These are phyloP conservation scores for Mantis religiosa DNA, from an alignment of 2,888 invertebrate species.

Conservation along the genomic window DNA sequence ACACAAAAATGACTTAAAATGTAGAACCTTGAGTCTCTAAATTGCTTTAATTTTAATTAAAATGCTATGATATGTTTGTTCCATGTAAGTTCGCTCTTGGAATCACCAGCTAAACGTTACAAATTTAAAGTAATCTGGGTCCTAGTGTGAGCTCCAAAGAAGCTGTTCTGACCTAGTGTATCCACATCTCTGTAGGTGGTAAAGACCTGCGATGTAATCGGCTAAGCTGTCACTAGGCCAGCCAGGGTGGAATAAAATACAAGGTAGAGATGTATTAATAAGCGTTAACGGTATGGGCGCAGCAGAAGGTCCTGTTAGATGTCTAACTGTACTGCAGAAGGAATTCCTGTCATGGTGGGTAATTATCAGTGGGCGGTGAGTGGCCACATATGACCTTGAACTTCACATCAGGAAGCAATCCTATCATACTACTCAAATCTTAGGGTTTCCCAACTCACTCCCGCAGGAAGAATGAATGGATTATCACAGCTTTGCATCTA, in stretches of 20 bases:
- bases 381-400: not conserved
- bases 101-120: too few species aligned
- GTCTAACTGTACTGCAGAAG: not conserved
- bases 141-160: too few species aligned
- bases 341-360: not conserved
- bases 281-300: not conserved
- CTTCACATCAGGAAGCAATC: not conserved
- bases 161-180: not conserved
- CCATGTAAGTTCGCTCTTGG: too few species aligned
- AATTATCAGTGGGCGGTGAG: not conserved
- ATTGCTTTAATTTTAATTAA: too few species aligned
- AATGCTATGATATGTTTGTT: too few species aligned
- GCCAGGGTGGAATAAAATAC: not conserved
- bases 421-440: too few species aligned
- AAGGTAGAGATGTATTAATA: not conserved
- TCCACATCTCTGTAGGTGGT: not conserved
- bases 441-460: too few species aligned
- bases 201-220: not conserved
- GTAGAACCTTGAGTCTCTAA: too few species aligned
- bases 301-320: not conserved
- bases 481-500: too few species aligned
- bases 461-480: too few species aligned
- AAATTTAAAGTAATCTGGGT: too few species aligned
- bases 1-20: too few species aligned
- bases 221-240: not conserved